These are phyloP conservation scores for Lophotis ruficrista DNA, from an alignment of 2,113 vertebrate species.

Conservation along the genomic window DNA sequence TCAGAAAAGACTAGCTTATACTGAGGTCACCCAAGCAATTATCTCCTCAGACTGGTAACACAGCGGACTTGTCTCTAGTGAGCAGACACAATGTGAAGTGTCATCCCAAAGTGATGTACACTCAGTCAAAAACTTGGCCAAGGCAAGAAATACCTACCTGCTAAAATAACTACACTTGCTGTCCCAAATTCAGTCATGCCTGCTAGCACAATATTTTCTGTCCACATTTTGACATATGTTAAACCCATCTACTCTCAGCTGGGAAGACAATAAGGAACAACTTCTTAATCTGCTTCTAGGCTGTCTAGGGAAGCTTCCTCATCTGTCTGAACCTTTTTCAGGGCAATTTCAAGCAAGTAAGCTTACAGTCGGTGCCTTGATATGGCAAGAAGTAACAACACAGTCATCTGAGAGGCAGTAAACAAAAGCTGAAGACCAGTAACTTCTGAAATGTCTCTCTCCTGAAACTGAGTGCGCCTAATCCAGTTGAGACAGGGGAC, in stretches of 20 bases:
- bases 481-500: neutral
- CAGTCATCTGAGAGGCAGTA: neutral
- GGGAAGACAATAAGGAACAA: conserved; percentile 15
- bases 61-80: neutral
- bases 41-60: neutral
- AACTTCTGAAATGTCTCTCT: neutral
- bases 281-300: neutral
- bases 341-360: neutral
- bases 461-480: neutral
- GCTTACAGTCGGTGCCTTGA: neutral
- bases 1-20: neutral
- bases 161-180: neutral
- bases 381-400: neutral
- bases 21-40: neutral
- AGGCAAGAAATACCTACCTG: neutral
- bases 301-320: neutral
- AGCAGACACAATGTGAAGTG: neutral
- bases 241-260: conserved; percentile 9
- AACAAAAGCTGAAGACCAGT: neutral
- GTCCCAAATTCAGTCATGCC: neutral
- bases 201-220: neutral
- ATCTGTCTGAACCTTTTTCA: neutral
- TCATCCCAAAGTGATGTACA: neutral
- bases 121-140: neutral
- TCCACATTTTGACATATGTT: conserved; percentile 12